Evolutionary conservation across 2,888 invertebrate species (phyloP).

Genomic region (Chymomyza caudatula): DNA sequence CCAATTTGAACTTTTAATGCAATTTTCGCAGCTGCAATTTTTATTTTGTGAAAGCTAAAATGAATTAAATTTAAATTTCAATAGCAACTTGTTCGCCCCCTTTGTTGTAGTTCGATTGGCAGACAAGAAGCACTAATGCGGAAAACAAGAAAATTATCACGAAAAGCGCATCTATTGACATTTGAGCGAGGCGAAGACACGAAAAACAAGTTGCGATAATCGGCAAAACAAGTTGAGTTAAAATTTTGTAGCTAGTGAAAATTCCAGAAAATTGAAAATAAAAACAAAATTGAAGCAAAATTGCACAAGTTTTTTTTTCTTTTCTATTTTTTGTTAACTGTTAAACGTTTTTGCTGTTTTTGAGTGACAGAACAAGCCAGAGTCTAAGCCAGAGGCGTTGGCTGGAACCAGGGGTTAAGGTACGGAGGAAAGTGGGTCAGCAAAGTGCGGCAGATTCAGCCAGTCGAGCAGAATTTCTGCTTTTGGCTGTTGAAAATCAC

Average conservation of each 20-base stretch:
- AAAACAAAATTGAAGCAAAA: background rate
- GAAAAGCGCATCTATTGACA: conserved; percentile 55
- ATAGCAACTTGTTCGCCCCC: conserved; percentile 7
- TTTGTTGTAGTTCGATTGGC: background rate
- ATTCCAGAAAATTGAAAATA: conserved; percentile 19
- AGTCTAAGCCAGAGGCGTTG: background rate
- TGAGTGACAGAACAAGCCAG: background rate
- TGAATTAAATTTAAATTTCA: conserved; percentile 34
- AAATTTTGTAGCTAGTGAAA: conserved; percentile 38
- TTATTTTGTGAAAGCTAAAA: background rate
- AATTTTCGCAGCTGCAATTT: conserved; percentile 14
- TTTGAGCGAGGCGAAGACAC: conserved; percentile 26
- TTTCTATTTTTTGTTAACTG: background rate
- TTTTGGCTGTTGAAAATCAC: conserved; percentile 39
- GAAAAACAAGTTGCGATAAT: conserved; percentile 29
- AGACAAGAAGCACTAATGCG: conserved; percentile 44
- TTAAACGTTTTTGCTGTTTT: conserved; percentile 30
- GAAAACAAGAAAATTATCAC: conserved; percentile 58
- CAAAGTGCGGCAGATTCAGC: too few relatives aligned
- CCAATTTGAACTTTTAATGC: conserved; percentile 47
- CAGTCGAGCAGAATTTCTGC: conserved; percentile 7
- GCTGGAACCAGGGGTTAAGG: background rate
- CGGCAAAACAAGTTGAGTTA: conserved; percentile 42
- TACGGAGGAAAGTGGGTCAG: background rate
- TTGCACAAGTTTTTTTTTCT: background rate